phyloP scores from a whole-genome alignment of 2,888 invertebrate species.

The Cephus spinipes region DNA sequence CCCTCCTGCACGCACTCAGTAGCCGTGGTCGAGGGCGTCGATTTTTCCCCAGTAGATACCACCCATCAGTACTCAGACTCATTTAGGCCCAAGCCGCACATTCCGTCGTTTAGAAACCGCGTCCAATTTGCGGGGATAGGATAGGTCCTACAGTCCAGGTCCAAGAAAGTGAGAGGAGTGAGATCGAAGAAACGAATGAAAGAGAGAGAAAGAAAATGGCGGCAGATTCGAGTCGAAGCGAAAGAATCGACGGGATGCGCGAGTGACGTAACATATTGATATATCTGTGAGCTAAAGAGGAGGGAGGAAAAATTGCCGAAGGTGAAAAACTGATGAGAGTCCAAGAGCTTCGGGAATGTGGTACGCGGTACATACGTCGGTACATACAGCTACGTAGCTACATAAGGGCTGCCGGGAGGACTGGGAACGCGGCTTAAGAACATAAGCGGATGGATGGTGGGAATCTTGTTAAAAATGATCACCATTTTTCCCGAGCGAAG shows the following conservation, averaged over 20 bases:
- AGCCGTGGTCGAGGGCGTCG: background rate
- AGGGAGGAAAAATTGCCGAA: background rate
- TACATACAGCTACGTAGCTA: background rate
- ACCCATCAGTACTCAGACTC: no score
- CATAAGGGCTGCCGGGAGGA: background rate
- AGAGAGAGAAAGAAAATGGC: background rate
- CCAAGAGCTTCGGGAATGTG: background rate
- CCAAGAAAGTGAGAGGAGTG: background rate
- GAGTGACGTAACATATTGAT: background rate
- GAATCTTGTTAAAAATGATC: constrained; percentile 35
- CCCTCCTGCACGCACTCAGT: background rate
- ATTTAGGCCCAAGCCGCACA: background rate
- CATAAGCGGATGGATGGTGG: constrained; percentile 19
- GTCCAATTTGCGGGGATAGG: background rate
- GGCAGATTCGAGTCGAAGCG: background rate
- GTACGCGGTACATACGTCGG: background rate
- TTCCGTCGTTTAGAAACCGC: background rate
- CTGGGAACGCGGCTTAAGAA: constrained; percentile 5
- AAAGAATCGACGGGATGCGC: background rate
- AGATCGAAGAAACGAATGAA: background rate
- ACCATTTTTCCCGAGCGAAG: constrained; percentile 30
- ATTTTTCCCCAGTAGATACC: background rate
- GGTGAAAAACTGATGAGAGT: background rate
- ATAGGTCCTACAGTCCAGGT: background rate
- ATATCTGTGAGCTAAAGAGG: no score